Evolutionary conservation across 2,113 vertebrate species (phyloP).

Genomic region (Megaceryle maxima): DNA sequence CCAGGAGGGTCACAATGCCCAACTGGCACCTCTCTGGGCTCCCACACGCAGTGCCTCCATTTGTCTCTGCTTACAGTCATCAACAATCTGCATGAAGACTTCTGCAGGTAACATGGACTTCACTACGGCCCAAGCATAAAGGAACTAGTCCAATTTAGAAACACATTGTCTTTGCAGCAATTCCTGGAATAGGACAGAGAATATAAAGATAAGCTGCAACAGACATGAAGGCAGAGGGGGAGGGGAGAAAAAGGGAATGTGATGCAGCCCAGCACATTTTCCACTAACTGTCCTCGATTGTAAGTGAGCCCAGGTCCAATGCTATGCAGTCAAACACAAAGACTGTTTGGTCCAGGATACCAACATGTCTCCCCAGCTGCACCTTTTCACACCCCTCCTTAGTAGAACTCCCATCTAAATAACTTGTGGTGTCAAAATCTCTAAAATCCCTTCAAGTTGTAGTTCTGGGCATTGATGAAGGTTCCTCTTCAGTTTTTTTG

Average conservation of each 20-base stretch:
- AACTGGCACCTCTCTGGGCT: fast-evolving
- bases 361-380: not conserved
- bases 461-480: not conserved
- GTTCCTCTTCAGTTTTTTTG: not conserved
- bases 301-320: fast-evolving
- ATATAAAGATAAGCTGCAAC: not conserved
- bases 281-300: fast-evolving
- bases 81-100: fast-evolving
- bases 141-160: not conserved
- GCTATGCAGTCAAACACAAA: not conserved
- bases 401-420: not conserved
- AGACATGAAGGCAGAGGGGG: fast-evolving
- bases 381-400: not conserved
- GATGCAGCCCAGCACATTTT: not conserved
- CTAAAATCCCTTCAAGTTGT: not conserved
- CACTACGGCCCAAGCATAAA: fast-evolving
- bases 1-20: not conserved
- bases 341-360: not conserved
- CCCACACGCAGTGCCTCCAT: fast-evolving
- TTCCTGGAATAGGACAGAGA: not conserved
- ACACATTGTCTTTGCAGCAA: fast-evolving
- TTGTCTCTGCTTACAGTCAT: not conserved
- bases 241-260: fast-evolving
- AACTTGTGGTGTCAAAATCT: not conserved
- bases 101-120: not conserved